A percentile compares a stretch with the other conserved stretches of the same genome.
phyloP scores from a whole-genome alignment of 2,797 vertebrate species.

The Nothura maculosa region DNA sequence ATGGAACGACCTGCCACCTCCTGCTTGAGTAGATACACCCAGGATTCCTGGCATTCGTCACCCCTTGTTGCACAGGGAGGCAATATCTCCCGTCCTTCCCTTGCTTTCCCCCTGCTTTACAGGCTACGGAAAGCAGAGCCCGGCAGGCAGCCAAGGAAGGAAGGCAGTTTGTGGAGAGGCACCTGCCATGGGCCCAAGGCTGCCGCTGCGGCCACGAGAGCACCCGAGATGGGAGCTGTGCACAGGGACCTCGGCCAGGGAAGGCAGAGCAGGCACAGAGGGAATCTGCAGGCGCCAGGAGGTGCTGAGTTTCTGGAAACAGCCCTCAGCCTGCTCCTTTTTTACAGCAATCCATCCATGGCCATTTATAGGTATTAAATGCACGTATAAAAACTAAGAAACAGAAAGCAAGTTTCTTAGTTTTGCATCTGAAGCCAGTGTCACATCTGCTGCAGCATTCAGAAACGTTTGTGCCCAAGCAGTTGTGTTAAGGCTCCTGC shows the following conservation, averaged over 20 bases:
- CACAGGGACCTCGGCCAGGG: not conserved
- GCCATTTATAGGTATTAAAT: not conserved
- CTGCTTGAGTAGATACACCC: not conserved
- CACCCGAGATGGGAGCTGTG: not conserved
- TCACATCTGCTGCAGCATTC: not conserved
- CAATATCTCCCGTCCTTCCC: not conserved
- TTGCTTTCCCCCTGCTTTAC: not conserved
- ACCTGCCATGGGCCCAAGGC: not conserved
- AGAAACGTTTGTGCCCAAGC: not conserved
- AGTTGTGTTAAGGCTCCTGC: not conserved
- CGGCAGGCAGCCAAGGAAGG: not conserved
- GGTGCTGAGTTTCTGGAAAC: not conserved
- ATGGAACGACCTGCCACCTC: not conserved
- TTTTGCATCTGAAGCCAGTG: not conserved
- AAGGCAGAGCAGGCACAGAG: not conserved
- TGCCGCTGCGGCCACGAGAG: not conserved
- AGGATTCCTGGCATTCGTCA: not conserved
- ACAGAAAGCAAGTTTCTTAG: not conserved
- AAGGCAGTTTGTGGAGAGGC: not conserved
- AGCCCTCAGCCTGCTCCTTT: not conserved
- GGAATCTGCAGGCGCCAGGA: not conserved
- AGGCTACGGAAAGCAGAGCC: not conserved
- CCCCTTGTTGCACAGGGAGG: not conserved
- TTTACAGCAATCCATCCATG: not conserved
- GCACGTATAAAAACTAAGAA: not conserved